Evolutionary conservation across 2,113 vertebrate genomes (phyloP), one percentile per base, ranked within the genome.

Genomic region (Vulpes lagopus): DNA sequence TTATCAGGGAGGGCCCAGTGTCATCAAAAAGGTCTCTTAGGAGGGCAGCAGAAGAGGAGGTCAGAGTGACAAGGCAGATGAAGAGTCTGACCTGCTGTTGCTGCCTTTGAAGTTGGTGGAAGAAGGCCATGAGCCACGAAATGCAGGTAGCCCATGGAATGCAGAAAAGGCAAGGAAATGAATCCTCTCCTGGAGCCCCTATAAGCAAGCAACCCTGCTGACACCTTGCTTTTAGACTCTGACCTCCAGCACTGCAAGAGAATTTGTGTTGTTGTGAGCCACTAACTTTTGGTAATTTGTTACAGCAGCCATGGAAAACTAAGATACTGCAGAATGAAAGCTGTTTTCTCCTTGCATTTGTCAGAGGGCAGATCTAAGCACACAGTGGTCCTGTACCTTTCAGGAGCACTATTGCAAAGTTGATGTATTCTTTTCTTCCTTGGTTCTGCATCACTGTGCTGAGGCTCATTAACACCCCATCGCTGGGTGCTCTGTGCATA

Each of bases 361-460:
- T 62, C 73, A 92, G 95, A 97, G 96, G 81, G 90, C 76, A 97
- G 95, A 96, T 74, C 91, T 38, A 62, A 83, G 83, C 5, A 5
- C 55, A 94, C 64, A 84, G 87, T 85, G 57, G 78, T 97, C 97
- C 96, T 69, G 87, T 51, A 83, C 90, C 95, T 76, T 97, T 74
- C 93, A 23, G 30, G 92, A 97, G 89, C 73, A 95, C 35, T 79
- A 94, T 53, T 95, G 93, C 53, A 88, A 92, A 98, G 91, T 95
- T 91, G 30, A 96, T 97, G 98, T 97, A 94, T 98, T 98, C 92
- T 95, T 98, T 97, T 98, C 79, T 97, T 98, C 97, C 97, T 98
- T 98, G 98, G 98, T 97, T 98, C 97, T 98, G 89, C 96, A 96
- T 98, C 88, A 32, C 62, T 60, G 23, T 98, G 93, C 96, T 98